Evolutionary conservation across 2,113 vertebrate genomes (phyloP).

Genomic region (Mus spicilegus): DNA sequence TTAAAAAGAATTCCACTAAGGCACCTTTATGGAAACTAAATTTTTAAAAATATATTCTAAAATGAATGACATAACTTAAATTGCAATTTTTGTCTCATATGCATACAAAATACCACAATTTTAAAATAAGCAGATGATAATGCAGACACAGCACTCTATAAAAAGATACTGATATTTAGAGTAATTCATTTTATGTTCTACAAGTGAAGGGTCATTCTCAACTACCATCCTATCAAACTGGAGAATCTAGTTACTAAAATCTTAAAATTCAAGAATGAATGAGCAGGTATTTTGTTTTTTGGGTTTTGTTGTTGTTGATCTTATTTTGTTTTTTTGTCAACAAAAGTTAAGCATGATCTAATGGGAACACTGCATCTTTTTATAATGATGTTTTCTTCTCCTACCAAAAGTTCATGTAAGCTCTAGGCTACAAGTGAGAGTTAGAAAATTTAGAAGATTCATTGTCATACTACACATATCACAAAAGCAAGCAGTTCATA

Average conservation of each 20-base stretch:
- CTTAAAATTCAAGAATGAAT: constrained; percentile 7
- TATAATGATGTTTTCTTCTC: constrained; percentile 32
- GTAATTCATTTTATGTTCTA: constrained; percentile 41
- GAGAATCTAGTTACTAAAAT: background rate
- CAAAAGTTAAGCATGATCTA: constrained; percentile 52
- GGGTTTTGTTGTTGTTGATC: background rate
- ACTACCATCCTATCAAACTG: background rate
- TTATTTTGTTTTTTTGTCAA: background rate
- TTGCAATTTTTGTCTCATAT: constrained; percentile 48
- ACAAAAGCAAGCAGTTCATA: constrained; percentile 38
- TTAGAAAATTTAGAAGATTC: constrained; percentile 23
- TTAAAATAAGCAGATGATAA: constrained; percentile 38
- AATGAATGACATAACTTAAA: constrained; percentile 47
- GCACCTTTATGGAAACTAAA: constrained; percentile 26
- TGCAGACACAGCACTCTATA: constrained; percentile 44
- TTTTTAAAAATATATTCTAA: constrained; percentile 39
- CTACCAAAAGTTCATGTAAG: background rate
- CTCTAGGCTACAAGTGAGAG: background rate
- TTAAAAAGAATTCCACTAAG: constrained; percentile 23
- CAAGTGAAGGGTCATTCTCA: constrained; percentile 6
- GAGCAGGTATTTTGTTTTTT: background rate
- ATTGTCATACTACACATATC: background rate
- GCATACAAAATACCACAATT: background rate
- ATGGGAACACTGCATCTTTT: constrained; percentile 7
- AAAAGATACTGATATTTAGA: constrained; percentile 26